Percentiles rank a stretch among this genome's conserved stretches.
Conservation (phyloP, 2,888 invertebrate genomes). For the Hypomecis atomaria region DNA sequence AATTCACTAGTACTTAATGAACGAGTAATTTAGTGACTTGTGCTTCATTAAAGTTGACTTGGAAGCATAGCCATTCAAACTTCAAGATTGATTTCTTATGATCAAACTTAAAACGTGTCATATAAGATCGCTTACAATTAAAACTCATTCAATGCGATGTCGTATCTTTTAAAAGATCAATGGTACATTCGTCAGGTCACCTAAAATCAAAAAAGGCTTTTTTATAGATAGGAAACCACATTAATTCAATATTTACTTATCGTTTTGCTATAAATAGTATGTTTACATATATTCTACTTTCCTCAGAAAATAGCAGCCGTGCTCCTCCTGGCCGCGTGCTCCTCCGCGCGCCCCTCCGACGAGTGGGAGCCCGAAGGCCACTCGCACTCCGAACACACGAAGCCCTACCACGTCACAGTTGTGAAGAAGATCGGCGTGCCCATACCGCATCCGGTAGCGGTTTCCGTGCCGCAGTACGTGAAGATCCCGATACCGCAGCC, state of each 20-base stretch:
- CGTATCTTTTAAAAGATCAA: no score
- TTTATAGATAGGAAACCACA: no score
- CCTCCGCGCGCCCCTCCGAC: conserved; percentile 70
- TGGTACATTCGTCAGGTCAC: no score
- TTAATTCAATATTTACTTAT: no score
- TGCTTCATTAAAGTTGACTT: not conserved
- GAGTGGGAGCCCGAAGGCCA: conserved; percentile 83
- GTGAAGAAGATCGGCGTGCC: conserved; percentile 90
- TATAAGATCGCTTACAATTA: no score
- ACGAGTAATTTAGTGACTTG: conserved; percentile 6
- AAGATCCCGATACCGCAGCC: conserved; percentile 90
- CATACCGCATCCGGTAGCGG: conserved; percentile 89
- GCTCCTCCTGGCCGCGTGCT: conserved; percentile 63
- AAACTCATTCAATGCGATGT: no score
- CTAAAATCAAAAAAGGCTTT: no score
- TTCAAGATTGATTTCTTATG: not conserved
- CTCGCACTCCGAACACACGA: conserved; percentile 88
- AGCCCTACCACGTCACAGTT: conserved; percentile 88
- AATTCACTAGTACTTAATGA: conserved; percentile 9
- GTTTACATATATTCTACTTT: not conserved
- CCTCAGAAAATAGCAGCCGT: conserved; percentile 76
- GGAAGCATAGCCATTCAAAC: conserved; percentile 5
- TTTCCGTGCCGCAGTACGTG: conserved; percentile 88
- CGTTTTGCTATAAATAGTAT: no score
- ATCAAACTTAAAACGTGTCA: no score